phyloP scores from a whole-genome alignment of 2,888 invertebrate species.

The Disparrhopalites patrizii region DNA sequence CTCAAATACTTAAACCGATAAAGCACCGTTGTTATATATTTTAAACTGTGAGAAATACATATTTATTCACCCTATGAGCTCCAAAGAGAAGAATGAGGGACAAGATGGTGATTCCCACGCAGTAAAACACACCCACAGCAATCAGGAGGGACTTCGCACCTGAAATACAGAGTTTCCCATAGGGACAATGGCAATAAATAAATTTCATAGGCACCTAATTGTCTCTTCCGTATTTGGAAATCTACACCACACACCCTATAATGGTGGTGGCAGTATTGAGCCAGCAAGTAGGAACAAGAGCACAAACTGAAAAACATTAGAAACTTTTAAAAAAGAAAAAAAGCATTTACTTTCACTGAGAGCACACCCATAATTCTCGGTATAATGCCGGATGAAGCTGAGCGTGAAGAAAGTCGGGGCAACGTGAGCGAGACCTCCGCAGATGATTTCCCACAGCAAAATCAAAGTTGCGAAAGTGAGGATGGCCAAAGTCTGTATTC shows the following conservation, averaged over 20 bases:
- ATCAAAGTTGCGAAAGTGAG: background rate
- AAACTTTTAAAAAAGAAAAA: no score
- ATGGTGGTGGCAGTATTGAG: no score
- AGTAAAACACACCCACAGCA: conserved; percentile 12
- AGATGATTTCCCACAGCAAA: conserved; percentile 3
- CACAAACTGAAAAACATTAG: no score
- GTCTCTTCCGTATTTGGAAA: no score
- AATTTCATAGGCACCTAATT: no score
- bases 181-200: no score
- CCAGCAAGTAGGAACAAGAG: no score
- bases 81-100: conserved; percentile 17
- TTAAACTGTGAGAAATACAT: background rate
- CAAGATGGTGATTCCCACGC: conserved; percentile 7
- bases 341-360: background rate
- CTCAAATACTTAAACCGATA: background rate
- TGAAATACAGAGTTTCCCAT: conserved; percentile 1
- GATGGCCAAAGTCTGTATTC: conserved; percentile 1
- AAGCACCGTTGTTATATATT: background rate
- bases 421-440: background rate
- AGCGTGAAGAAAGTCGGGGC: background rate
- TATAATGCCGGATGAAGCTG: background rate
- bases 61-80: conserved; percentile 7
- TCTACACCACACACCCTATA: no score
- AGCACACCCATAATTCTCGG: background rate
- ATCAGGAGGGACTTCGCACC: background rate